Evolutionary conservation across 2,797 vertebrate genomes (phyloP), one percentile per base, ranked within the genome.

Genomic region (Amazonetta brasiliensis): DNA sequence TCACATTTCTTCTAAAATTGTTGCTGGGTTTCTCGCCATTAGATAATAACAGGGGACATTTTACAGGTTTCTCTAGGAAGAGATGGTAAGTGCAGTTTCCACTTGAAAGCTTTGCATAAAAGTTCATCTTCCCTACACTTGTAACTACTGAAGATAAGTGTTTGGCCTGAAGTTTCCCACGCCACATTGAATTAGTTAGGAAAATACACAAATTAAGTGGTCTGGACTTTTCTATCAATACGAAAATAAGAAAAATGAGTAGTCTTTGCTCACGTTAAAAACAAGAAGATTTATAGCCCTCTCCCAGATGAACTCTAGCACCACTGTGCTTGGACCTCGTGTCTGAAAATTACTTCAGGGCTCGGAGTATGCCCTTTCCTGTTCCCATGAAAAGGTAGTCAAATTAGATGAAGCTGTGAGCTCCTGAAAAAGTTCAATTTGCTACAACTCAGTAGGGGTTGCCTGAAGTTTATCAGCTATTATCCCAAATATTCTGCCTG

Each of bases 261-360:
- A 86, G 28, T 35, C 28, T 82, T 58, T 63, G 9, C 37, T 68
- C 2, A 2, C 41, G 14, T 69, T 82, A 64, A 82, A 50, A 92
- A 59, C 26, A 35, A 85, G 73, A 46, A 72, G 17, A 4, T 73
- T 68, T 59, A 30, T 23, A 69, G n/a, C 15, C 25, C 7, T 56
- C 46, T 83, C 35, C 16, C 71, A 52, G 33, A 39, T 69, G 35
- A 80, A 52, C 76, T 95, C 21, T 73, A 80, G 19, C n/a, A 82
- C 19, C 0, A 0, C 19, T 64, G 35, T 6, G 3, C 73, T 92
- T 93, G 46, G 21, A 11, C 12, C 22, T 72, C 2, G 0, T 31
- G 25, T 44, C 64, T 79, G 64, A 87, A 90, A 92, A 82, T 62
- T 66, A 74, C 54, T 63, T 30, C 41, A 55, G 44, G 14, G 6